A percentile compares a stretch with the other conserved stretches of the same genome.
phyloP scores from a whole-genome alignment of 1,140 invertebrate genomes.

The Zeugodacus cucurbitae region DNA sequence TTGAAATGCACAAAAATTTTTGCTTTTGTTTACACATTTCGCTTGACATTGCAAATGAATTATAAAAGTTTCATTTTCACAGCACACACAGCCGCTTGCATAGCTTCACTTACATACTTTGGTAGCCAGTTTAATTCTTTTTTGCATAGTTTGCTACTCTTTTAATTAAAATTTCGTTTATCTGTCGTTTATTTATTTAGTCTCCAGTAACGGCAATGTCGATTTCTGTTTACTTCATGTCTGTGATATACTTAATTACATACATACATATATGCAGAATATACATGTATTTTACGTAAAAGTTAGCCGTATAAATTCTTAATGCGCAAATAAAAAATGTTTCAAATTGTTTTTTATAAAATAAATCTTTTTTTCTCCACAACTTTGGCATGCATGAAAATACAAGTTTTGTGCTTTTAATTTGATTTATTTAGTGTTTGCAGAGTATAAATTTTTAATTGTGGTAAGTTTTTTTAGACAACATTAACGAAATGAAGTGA shows the following conservation, averaged over 20 bases:
- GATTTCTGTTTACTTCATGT: conserved; percentile 30
- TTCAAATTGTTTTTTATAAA: neutral
- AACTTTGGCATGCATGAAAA: neutral
- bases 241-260: neutral
- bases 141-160: conserved; percentile 23
- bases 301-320: conserved; percentile 5
- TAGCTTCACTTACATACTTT: neutral
- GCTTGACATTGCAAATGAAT: conserved; percentile 34
- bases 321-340: conserved; percentile 10
- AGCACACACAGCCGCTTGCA: neutral
- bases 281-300: neutral
- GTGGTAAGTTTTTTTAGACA: neutral
- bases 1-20: conserved; percentile 27
- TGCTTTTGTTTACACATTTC: conserved; percentile 27
- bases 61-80: conserved; percentile 31
- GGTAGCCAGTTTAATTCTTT: neutral
- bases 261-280: too few relatives aligned
- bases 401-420: neutral
- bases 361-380: neutral
- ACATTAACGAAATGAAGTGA: neutral
- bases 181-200: conserved; percentile 31
- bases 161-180: conserved; percentile 38
- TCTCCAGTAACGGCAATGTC: conserved; percentile 2
- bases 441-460: neutral
- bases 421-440: neutral